These are phyloP conservation scores for Laupala kohalensis DNA, from an alignment of 1,140 invertebrate species.

Conservation along the genomic window DNA sequence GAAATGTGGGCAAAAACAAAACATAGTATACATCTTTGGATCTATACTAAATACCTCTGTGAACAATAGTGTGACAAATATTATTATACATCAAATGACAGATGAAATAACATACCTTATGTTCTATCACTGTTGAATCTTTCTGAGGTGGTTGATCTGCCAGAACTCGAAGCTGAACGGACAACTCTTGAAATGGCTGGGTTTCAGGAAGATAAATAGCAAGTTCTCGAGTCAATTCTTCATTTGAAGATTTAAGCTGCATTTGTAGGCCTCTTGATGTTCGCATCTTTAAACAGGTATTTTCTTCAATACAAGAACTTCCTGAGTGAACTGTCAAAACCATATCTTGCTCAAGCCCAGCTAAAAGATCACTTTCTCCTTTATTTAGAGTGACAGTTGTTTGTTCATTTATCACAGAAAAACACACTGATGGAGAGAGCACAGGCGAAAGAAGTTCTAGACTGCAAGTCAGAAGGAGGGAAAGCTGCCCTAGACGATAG, in stretches of 20 bases:
- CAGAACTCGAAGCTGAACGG: constrained; percentile 47
- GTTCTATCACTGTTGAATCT: constrained; percentile 49
- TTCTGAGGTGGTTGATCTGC: constrained; percentile 57
- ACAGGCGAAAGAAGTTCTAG: constrained; percentile 48
- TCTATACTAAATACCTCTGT: too few species aligned
- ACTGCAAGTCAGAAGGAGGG: constrained; percentile 26
- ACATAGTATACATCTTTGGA: too few species aligned
- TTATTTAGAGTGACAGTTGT: constrained; percentile 34
- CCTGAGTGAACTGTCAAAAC: constrained; percentile 32
- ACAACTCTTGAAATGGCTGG: constrained; percentile 52
- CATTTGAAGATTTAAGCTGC: constrained; percentile 21
- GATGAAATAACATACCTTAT: constrained; percentile 55
- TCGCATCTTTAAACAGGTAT: constrained; percentile 31
- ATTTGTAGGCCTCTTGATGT: constrained; percentile 34
- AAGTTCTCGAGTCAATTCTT: constrained; percentile 37
- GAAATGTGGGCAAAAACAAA: too few species aligned
- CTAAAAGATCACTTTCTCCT: constrained; percentile 36
- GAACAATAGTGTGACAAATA: too few species aligned
- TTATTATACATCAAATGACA: too few species aligned
- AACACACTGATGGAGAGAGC: constrained; percentile 31
- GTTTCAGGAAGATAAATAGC: constrained; percentile 46
- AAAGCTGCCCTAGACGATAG: constrained; percentile 30
- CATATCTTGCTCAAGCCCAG: constrained; percentile 35
- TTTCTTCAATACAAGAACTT: constrained; percentile 33
- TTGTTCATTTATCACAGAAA: constrained; percentile 40